phyloP scores from a whole-genome alignment of 2,797 vertebrate species.

The Myoxocephalus aenaeus region DNA sequence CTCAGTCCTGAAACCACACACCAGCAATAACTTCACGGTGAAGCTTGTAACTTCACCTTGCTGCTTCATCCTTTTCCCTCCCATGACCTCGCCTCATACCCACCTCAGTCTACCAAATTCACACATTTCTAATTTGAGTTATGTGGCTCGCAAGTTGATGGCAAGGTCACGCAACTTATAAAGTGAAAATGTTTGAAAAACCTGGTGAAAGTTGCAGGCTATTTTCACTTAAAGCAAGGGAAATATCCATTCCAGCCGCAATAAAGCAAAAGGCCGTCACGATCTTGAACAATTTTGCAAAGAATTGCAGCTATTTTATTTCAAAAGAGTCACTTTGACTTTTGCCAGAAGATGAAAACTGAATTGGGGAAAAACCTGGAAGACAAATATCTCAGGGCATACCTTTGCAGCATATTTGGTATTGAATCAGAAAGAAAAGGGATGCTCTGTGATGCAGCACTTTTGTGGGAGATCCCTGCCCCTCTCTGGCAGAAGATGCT shows the following conservation, averaged over 20 bases:
- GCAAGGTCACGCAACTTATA: background rate
- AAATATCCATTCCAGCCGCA: background rate
- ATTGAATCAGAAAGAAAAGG: background rate
- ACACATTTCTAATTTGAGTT: background rate
- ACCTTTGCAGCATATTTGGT: conserved; percentile 30
- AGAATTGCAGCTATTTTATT: conserved; percentile 1
- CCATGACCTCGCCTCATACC: background rate
- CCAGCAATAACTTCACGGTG: no score
- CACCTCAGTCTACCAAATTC: background rate
- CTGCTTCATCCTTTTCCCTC: background rate
- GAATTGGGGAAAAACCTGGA: background rate
- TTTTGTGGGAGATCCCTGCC: conserved; percentile 58
- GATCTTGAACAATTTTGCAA: background rate
- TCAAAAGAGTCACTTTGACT: background rate
- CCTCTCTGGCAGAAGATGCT: conserved; percentile 56
- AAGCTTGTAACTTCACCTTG: background rate
- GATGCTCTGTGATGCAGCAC: conserved; percentile 58
- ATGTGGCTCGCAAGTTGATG: background rate
- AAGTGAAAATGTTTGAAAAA: background rate
- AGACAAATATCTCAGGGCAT: conserved; percentile 2
- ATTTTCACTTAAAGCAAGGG: background rate
- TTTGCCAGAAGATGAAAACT: conserved; percentile 12
- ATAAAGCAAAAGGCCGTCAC: conserved; percentile 1
- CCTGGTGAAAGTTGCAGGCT: background rate
- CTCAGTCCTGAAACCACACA: background rate